phyloP scores from a whole-genome alignment of 2,888 invertebrate species.

The Himalopsyche anomala region DNA sequence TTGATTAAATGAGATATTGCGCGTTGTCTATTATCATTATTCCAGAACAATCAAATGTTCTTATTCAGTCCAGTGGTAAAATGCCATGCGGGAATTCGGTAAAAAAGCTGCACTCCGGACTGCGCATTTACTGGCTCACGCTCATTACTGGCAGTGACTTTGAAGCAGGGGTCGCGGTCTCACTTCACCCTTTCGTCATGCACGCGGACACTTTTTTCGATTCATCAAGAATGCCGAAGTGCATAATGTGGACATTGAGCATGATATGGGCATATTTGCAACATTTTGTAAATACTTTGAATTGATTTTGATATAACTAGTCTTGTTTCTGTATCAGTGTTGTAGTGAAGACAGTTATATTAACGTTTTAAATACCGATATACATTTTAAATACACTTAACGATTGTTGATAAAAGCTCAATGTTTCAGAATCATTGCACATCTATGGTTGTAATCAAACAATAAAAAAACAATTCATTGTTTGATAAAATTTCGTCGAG shows the following conservation, averaged over 20 bases:
- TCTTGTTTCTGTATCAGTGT: not conserved
- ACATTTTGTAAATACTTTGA: not conserved
- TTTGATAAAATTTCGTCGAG: too few species aligned
- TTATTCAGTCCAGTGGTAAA: not conserved
- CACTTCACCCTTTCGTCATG: not conserved
- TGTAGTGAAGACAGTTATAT: not conserved
- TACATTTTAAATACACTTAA: too few species aligned
- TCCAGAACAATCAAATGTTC: too few species aligned
- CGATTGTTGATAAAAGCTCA: too few species aligned
- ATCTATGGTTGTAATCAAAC: too few species aligned
- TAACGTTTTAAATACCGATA: too few species aligned
- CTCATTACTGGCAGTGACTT: conserved; percentile 48
- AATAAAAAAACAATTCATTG: too few species aligned
- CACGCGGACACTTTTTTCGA: not conserved
- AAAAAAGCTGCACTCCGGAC: not conserved
- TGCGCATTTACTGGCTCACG: conserved; percentile 1
- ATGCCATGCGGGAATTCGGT: conserved; percentile 3
- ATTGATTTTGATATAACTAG: not conserved
- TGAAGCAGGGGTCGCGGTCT: conserved; percentile 41
- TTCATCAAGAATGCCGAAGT: conserved; percentile 8
- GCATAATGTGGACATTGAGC: conserved; percentile 1
- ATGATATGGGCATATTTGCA: not conserved
- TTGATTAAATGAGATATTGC: too few species aligned
- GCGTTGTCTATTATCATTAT: too few species aligned
- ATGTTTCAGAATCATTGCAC: too few species aligned